Percentiles rank a stretch among this genome's conserved stretches.
Evolutionary conservation across 2,113 vertebrate species (phyloP).

Genomic region (Indicator maculatus): DNA sequence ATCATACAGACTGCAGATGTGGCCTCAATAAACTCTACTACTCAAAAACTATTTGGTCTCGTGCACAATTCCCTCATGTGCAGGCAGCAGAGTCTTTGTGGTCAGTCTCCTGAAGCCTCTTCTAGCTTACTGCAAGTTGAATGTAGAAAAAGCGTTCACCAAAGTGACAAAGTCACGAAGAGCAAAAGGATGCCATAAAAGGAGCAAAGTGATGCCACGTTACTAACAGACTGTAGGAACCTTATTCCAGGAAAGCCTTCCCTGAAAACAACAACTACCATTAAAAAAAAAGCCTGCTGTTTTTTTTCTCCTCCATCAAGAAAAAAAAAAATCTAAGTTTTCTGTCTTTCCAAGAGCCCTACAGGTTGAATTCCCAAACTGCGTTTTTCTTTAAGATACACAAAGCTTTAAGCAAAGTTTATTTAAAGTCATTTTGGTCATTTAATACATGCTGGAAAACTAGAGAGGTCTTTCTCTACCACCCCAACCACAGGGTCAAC

Average conservation of each 20-base stretch:
- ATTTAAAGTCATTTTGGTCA: neutral
- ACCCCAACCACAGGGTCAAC: neutral
- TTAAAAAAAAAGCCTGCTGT: neutral
- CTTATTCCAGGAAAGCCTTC: neutral
- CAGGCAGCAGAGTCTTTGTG: neutral
- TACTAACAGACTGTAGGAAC: neutral
- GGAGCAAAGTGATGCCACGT: neutral
- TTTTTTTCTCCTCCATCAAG: neutral
- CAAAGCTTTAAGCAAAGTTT: neutral
- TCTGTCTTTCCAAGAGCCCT: neutral
- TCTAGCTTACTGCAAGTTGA: neutral
- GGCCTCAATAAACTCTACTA: neutral
- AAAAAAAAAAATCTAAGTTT: neutral
- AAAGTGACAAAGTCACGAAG: neutral
- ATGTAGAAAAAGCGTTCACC: neutral
- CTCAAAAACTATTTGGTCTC: neutral
- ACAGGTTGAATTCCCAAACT: neutral
- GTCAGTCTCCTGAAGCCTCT: neutral
- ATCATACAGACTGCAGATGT: slow-evolving; percentile 3
- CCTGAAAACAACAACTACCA: neutral
- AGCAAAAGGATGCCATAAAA: neutral
- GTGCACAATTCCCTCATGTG: neutral
- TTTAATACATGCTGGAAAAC: neutral
- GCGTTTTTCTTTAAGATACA: neutral
- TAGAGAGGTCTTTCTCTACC: neutral